These are phyloP conservation scores for Limnephilus rhombicus DNA, from an alignment of 2,888 invertebrate species.

Conservation along the genomic window DNA sequence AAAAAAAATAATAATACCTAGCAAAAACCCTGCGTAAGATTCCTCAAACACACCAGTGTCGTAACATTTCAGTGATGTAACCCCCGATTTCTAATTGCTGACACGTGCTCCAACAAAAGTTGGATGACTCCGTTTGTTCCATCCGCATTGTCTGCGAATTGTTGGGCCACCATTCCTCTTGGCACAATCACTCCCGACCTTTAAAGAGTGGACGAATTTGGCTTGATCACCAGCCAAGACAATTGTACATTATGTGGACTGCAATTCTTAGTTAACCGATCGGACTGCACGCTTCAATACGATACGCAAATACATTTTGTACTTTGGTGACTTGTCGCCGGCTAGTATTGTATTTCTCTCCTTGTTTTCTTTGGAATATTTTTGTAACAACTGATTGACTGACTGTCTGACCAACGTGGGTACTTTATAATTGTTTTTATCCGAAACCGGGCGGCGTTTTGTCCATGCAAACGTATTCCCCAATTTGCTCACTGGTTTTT, in stretches of 20 bases:
- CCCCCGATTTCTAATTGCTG: neutral
- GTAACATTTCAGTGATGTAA: neutral
- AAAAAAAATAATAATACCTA: neutral
- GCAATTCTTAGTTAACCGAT: neutral
- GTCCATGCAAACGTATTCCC: no score
- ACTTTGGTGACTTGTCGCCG: neutral
- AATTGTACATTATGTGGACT: neutral
- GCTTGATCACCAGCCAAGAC: constrained; percentile 35
- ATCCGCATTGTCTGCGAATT: constrained; percentile 25
- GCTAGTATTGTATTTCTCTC: neutral
- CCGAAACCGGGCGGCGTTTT: neutral
- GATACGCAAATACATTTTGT: neutral
- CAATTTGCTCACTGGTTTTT: no score
- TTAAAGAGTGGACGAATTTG: constrained; percentile 21
- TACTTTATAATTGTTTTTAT: neutral
- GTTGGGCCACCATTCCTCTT: constrained; percentile 14
- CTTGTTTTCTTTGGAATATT: neutral
- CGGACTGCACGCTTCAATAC: neutral
- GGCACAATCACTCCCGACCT: constrained; percentile 36
- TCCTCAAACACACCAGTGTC: neutral
- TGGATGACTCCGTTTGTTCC: neutral
- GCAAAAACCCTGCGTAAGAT: neutral
- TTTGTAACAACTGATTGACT: neutral
- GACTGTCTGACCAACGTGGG: neutral
- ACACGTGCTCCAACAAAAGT: neutral